These are phyloP conservation scores for Neomonachus schauinslandi DNA, from an alignment of 2,113 vertebrate genomes.

Conservation along the genomic window DNA sequence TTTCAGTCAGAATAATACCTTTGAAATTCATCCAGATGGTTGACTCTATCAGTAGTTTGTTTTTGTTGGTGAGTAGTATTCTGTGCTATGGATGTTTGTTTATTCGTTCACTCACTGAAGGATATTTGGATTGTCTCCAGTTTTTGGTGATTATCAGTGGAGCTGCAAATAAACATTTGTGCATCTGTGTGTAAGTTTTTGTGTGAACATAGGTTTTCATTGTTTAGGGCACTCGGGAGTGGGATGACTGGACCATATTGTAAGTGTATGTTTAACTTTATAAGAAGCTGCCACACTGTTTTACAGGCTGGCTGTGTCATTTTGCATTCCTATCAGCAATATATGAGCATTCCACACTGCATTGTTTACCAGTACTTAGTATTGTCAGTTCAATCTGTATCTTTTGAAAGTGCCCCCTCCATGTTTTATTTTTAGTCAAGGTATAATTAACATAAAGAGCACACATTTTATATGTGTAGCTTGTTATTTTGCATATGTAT, in stretches of 20 bases:
- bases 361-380: background rate
- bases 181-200: background rate
- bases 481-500: background rate
- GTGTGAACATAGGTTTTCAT: background rate
- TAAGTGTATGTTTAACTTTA: background rate
- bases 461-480: background rate
- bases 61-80: background rate
- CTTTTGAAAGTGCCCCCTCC: slow-evolving; percentile 28
- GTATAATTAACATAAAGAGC: background rate
- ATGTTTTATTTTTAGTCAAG: slow-evolving; percentile 34
- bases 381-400: background rate
- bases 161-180: background rate
- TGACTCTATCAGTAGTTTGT: background rate
- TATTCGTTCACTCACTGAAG: background rate
- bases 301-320: background rate
- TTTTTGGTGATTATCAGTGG: background rate
- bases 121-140: background rate
- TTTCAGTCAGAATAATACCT: background rate
- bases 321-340: background rate
- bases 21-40: background rate
- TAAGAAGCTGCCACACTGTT: background rate
- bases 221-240: background rate
- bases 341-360: background rate
- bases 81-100: background rate
- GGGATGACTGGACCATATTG: background rate